Percentiles rank a stretch among this genome's conserved stretches.
These are phyloP conservation scores for Morone chrysops DNA, from an alignment of 2,113 vertebrate species.

Conservation along the genomic window DNA sequence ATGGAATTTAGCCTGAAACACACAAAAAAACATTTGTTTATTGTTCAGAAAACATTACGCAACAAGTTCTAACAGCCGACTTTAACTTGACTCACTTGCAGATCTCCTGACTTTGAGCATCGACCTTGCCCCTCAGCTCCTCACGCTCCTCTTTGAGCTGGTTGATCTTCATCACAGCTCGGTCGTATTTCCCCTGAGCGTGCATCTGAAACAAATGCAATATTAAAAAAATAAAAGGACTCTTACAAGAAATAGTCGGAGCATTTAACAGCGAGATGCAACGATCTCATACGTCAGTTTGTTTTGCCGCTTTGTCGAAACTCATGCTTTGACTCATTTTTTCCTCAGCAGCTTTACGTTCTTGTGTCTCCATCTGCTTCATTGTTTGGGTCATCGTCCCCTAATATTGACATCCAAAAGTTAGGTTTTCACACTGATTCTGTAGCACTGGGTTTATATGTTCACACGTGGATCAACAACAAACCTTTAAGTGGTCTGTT, in stretches of 20 bases:
- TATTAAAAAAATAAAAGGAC: background rate
- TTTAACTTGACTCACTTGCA: constrained; percentile 62
- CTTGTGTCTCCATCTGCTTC: constrained; percentile 50
- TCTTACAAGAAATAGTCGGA: no score
- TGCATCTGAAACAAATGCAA: background rate
- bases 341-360: background rate
- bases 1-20: constrained; percentile 66
- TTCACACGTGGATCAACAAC: constrained; percentile 11
- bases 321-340: constrained; percentile 3
- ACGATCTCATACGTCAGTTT: constrained; percentile 52
- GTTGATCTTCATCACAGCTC: constrained; percentile 73
- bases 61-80: accelerated
- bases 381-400: constrained; percentile 58
- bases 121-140: constrained; percentile 40
- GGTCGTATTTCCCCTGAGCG: constrained; percentile 68
- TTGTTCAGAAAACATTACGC: background rate
- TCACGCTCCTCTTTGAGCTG: constrained; percentile 68
- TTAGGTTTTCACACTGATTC: background rate
- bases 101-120: constrained; percentile 65
- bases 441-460: accelerated
- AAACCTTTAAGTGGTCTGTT: constrained; percentile 66
- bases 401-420: constrained; percentile 14
- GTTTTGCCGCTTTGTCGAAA: background rate
- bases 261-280: background rate
- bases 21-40: background rate